Base-by-base conservation (phyloP, 2,797 vertebrate genomes). In the Enoplosus armatus region DNA sequence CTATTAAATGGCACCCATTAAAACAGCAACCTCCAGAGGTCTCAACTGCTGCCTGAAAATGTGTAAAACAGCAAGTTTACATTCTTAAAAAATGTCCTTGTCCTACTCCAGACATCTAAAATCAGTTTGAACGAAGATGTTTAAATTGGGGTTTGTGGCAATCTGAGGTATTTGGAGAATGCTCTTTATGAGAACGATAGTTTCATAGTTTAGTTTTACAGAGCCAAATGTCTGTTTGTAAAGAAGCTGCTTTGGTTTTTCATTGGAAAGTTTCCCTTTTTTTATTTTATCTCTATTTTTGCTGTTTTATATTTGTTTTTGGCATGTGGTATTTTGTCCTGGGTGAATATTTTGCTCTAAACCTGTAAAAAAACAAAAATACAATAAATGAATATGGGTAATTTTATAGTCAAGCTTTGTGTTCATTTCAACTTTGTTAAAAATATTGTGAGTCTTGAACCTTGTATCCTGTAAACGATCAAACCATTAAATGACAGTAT, bases 91-190 rank as follows among this genome's bases (percentile, higher is more conserved):
- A 39, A 55, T 55, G 48, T 68, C 53, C 54, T 51, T 41, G 22
- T 63, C 27, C 37, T 56, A 35, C 24, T 74, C 10, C 18, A 60
- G 35, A 82, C 37, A 81, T 54, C 61, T 45, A 76, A 78, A 72
- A 71, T 69, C 55, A 16, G 18, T 72, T 78, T 68, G n/a, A 68
- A 41, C 12, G 26, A 75, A 61, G 65, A 54, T 47, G 56, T 66
- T 83, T 72, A 63, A 75, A 62, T 76, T 56, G 31, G 39, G 35
- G 27, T 73, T 83, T 80, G 77, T 76, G 80, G 64, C 33, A 35
- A 72, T 75, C 29, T 11, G 27, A 72, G 35, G 14, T 48, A 82
- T 84, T 61, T 69, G 8, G 26, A 61, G 45, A 82, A 77, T 4
- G 55, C 24, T 48, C 39, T 77, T 53, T 8, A 68, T 63, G 71